A percentile compares a stretch with the other conserved stretches of the same genome.
Evolutionary conservation across 2,888 invertebrate genomes (phyloP).

Genomic region (Netelia fuscicornis): DNA sequence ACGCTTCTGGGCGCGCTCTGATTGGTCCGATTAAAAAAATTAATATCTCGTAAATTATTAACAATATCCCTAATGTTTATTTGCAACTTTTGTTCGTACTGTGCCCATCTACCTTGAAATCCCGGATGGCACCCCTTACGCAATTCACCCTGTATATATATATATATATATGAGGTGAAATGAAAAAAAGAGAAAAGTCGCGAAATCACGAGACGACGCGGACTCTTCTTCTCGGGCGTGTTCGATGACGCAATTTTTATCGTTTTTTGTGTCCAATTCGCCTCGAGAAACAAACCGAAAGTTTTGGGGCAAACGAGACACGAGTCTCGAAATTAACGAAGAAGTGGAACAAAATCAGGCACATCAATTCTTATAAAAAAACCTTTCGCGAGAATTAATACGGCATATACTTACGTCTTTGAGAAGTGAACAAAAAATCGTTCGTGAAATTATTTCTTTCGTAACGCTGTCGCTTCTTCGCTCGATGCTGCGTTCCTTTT

Average conservation of each 20-base stretch:
- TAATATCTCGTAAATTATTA: no score
- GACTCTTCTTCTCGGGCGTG: constrained; percentile 15
- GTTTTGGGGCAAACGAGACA: constrained; percentile 4
- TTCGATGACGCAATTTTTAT: constrained; percentile 35
- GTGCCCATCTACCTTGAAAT: no score
- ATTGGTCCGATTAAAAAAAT: no score
- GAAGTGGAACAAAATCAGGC: constrained; percentile 25
- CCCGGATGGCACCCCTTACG: no score
- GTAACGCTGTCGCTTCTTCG: neutral
- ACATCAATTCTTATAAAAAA: constrained; percentile 9
- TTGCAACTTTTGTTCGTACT: no score
- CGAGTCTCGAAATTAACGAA: neutral
- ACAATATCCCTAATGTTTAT: no score
- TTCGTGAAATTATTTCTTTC: neutral
- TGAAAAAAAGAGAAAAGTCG: constrained; percentile 13
- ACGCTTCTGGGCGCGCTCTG: no score
- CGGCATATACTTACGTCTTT: neutral
- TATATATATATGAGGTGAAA: constrained; percentile 20
- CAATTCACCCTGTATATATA: no score
- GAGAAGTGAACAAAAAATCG: neutral
- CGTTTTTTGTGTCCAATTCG: constrained; percentile 13
- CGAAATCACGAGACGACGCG: constrained; percentile 25
- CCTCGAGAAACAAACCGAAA: constrained; percentile 17
- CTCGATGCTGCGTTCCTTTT: neutral
- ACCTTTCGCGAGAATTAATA: neutral